phyloP scores from a whole-genome alignment of 2,113 vertebrate species.

The Gyps fulvus region DNA sequence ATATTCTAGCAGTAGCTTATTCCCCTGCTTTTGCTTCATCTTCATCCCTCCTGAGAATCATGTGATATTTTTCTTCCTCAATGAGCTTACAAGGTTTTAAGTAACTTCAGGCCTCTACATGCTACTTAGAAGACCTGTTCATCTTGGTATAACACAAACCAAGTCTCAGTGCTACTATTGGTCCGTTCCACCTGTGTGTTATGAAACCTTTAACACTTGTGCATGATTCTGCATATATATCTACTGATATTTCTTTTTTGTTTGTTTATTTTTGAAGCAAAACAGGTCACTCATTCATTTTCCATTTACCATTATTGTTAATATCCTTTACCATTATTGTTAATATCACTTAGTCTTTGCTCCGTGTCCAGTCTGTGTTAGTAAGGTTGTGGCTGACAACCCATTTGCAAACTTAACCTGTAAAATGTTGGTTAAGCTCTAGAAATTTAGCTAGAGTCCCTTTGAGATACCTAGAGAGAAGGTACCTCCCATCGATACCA shows the following conservation, averaged over 20 bases:
- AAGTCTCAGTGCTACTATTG: neutral
- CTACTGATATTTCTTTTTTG: neutral
- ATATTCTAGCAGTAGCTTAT: neutral
- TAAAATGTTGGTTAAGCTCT: neutral
- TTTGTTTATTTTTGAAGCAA: neutral
- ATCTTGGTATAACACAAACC: neutral
- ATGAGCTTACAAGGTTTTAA: neutral
- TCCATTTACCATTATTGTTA: too few species aligned
- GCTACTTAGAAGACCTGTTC: neutral
- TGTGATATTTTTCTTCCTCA: neutral
- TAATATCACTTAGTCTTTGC: neutral
- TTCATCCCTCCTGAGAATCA: neutral
- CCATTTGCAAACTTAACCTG: neutral
- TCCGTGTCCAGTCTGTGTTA: neutral
- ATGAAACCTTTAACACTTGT: neutral
- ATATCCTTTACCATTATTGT: neutral
- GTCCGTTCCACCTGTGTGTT: neutral
- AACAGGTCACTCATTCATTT: neutral
- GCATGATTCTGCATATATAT: neutral
- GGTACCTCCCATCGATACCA: neutral
- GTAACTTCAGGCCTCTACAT: neutral
- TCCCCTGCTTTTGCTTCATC: neutral
- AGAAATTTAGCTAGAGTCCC: neutral
- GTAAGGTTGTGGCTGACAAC: neutral
- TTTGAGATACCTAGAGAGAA: neutral